Base-by-base conservation (phyloP, 2,888 invertebrate genomes). In the Caenorhabditis sp. region DNA sequence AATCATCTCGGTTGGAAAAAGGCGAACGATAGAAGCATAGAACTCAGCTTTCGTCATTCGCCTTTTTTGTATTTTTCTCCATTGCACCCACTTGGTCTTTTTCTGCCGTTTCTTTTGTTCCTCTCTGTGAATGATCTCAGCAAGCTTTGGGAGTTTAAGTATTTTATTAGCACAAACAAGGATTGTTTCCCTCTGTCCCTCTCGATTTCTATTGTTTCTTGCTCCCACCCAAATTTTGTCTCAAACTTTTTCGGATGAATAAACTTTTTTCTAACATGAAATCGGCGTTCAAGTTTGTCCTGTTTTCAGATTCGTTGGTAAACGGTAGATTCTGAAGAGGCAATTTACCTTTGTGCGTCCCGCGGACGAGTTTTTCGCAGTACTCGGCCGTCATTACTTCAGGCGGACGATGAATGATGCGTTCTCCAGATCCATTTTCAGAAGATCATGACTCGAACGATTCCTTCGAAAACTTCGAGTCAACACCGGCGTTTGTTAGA, bases 111-210 rank as follows among this genome's bases (percentile, higher is more conserved):
- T 69, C 59, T 19, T 79, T 79, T 66, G 51, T 68, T 69, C 72
- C 69, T 66, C 75, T 74, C 80, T 84, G 84, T 84, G 84, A 84
- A 80, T 84, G 84, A 80, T 80, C 84, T 80, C 80, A 81, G 77
- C 79, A 69, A 80, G 77, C 69, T 80, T 81, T 63, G 70, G 63
- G 73, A 69, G 44, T 54, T 66, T 58, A 61, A 54, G 54, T 73
- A 74, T 73, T 74, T 66, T 76, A 77, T 75, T 82, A 76, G 75
- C 76, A 70, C 61, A 59, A 68, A 59, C 61, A 47, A 69, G 59
- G 38, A 41, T 75, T 66, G 31, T 49, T 58, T 66, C 64, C 14
- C 58, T 47, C 47, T 54, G 31, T 38, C 54, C 64, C 35, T 56
- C 49, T 63, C 41, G 56, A 70, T 70, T 68, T 76, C 38, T 68